Evolutionary conservation across 30 jellyfish, hydroid and myxozoan species (phyloP), one percentile per base, ranked within the genome.

Genomic region (Sanderia malayensis): DNA sequence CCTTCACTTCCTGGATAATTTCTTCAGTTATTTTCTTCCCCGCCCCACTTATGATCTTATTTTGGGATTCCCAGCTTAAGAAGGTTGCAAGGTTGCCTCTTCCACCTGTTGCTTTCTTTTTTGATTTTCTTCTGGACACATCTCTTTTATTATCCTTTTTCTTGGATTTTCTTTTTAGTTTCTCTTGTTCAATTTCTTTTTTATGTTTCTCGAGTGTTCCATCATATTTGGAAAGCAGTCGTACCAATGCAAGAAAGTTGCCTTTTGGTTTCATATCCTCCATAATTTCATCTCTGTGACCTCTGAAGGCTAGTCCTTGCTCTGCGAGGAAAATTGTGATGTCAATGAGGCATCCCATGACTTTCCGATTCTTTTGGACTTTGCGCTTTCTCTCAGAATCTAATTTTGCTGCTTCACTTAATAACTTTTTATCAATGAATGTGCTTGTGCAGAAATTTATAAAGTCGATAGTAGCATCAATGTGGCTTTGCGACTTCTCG

Each of bases 361-460:
- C 64, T 4, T 18, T 49, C 64, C 64, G 64, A 18, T 49, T 49
- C 25, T 49, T 4, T 4, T 4, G 3, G 18, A 49, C 64, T 49
- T 49, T 49, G 24, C 64, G 64, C 24, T 49, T 49, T 18, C 64
- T 49, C 64, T 49, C 64, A 4, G 64, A 49, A 4, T 49, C 64
- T 18, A 2, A 49, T 49, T 49, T 49, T 18, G 64, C 64, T 4
- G 64, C 64, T 49, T 49, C 64, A 4, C 18, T 4, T 4, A 3
- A 49, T 18, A 49, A 49, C 24, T 49, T 49, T 18, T 49, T 49
- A 18, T 49, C 64, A 24, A 49, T 49, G 24, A 24, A 49, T 49
- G 11, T 49, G 64, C 64, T 18, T 49, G 64, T 49, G 24, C 64
- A 49, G 64, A 49, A 49, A 49, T 49, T 49, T 49, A 49, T 49